phyloP scores from a whole-genome alignment of 2,888 invertebrate genomes.

The Tetheella fluctuosa region DNA sequence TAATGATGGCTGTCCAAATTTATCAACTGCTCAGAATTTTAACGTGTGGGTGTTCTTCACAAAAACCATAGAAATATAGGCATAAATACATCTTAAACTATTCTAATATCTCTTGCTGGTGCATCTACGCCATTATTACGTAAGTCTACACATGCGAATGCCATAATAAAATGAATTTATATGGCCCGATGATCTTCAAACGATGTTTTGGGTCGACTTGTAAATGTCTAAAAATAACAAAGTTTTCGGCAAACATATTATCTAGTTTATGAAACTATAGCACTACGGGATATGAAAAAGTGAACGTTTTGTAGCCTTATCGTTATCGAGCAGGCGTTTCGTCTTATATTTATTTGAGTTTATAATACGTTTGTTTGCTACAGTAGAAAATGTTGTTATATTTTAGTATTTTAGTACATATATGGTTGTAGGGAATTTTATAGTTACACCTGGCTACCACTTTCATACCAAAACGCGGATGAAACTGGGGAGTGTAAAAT shows the following conservation, averaged over 20 bases:
- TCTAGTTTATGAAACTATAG: background rate
- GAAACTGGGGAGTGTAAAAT: too few species aligned
- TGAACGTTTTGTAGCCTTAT: background rate
- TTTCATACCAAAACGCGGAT: too few species aligned
- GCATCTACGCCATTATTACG: constrained; percentile 32
- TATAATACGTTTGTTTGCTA: background rate
- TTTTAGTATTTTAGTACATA: background rate
- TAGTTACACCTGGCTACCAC: too few species aligned
- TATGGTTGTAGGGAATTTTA: too few species aligned
- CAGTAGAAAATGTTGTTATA: background rate
- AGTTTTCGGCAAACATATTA: constrained; percentile 23
- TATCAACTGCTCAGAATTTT: too few species aligned
- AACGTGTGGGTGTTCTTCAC: background rate
- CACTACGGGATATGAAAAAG: background rate
- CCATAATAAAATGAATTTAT: constrained; percentile 54
- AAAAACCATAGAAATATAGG: constrained; percentile 15
- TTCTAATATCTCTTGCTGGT: constrained; percentile 20
- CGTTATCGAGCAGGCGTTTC: background rate
- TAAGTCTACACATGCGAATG: constrained; percentile 40
- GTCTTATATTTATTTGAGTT: background rate
- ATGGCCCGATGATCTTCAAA: constrained; percentile 22
- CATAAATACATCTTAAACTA: constrained; percentile 10
- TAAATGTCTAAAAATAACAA: constrained; percentile 31
- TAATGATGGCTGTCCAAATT: too few species aligned
- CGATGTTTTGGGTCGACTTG: constrained; percentile 27